Conservation (phyloP, 35 echinoderm and acorn worm genomes). For the Stichopus chloronotus region DNA sequence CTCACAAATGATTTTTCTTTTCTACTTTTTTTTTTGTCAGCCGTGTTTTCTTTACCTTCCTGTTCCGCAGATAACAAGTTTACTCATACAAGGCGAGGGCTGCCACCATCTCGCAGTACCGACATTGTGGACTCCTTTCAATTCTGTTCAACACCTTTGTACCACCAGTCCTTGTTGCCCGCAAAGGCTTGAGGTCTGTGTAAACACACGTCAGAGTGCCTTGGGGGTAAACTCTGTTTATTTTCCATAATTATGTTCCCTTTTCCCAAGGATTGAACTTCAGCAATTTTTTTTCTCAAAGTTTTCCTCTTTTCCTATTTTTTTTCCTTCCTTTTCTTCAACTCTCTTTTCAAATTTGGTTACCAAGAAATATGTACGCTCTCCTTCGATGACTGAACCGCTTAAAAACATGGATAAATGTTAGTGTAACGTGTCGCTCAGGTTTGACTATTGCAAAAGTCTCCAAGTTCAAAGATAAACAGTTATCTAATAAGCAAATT, state of each 20-base stretch:
- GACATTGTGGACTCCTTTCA: not conserved
- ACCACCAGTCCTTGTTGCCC: not conserved
- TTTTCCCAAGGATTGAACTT: slow-evolving; percentile 40
- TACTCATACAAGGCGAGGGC: not conserved
- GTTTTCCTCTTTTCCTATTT: too few species aligned
- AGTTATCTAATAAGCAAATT: too few species aligned
- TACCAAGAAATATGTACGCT: not conserved
- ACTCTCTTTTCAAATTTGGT: not conserved
- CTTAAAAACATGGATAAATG: too few species aligned
- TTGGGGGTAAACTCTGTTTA: slow-evolving; percentile 52
- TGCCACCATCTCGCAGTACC: not conserved
- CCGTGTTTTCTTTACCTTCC: slow-evolving; percentile 2
- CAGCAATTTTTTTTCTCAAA: too few species aligned
- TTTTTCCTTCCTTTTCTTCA: not conserved
- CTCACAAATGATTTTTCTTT: not conserved
- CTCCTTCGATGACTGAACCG: too few species aligned
- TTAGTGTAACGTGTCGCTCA: too few species aligned
- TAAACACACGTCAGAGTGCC: slow-evolving; percentile 44
- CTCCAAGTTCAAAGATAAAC: too few species aligned
- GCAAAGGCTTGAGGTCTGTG: slow-evolving; percentile 17
- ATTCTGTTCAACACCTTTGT: slow-evolving; percentile 22
- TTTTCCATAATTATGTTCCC: slow-evolving; percentile 54
- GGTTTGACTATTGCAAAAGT: too few species aligned
- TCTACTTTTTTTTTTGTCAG: too few species aligned
- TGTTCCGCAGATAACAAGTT: not conserved